These are phyloP conservation scores for Sorex maritimensis DNA, from an alignment of 2,797 vertebrate species.

Conservation along the genomic window DNA sequence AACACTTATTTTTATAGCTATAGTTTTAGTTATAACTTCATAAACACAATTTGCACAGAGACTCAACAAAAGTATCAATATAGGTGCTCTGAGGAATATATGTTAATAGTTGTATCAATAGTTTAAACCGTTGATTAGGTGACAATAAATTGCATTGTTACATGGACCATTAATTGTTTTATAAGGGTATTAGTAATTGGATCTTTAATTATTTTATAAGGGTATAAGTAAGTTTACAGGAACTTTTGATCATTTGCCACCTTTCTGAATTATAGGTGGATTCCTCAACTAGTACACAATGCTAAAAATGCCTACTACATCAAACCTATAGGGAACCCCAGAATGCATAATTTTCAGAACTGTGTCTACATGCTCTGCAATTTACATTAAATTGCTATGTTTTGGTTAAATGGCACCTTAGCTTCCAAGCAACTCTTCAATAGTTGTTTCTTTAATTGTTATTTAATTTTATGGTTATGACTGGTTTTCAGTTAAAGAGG, in stretches of 20 bases:
- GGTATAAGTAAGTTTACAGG: slow-evolving; percentile 71
- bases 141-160: slow-evolving; percentile 73
- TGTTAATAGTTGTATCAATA: not conserved
- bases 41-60: not conserved
- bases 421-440: slow-evolving; percentile 94
- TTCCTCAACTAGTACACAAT: slow-evolving; percentile 73
- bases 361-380: slow-evolving; percentile 91
- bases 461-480: slow-evolving; percentile 96
- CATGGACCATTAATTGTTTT: slow-evolving; percentile 75
- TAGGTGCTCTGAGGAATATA: not conserved
- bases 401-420: slow-evolving; percentile 94
- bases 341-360: slow-evolving; percentile 92
- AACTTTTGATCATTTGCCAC: slow-evolving; percentile 80
- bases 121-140: not conserved
- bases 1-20: not conserved
- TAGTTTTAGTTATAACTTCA: slow-evolving; percentile 41
- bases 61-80: not conserved
- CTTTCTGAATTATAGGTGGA: slow-evolving; percentile 81
- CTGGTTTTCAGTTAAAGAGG: slow-evolving; percentile 96
- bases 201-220: slow-evolving; percentile 79
- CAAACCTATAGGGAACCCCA: slow-evolving; percentile 91
- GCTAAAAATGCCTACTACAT: slow-evolving; percentile 87
- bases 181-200: slow-evolving; percentile 63
- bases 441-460: slow-evolving; percentile 96
- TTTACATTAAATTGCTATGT: slow-evolving; percentile 95